phyloP scores from a whole-genome alignment of 2,888 invertebrate genomes.

The Microplitis manilae region DNA sequence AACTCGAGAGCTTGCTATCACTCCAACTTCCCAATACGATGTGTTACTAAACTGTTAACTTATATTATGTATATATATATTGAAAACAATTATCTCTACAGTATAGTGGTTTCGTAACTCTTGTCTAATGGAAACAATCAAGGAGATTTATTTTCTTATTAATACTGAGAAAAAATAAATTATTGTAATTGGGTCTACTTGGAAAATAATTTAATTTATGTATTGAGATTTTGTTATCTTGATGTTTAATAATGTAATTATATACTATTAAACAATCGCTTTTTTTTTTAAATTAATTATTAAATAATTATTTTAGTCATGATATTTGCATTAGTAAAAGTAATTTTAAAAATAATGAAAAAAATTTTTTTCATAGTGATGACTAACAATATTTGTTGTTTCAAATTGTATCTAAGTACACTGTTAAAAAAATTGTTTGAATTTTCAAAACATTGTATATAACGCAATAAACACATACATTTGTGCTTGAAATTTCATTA shows the following conservation, averaged over 20 bases:
- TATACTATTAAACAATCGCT: background rate
- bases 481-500: too few relatives aligned
- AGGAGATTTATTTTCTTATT: background rate
- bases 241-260: background rate
- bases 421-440: too few relatives aligned
- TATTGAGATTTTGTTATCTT: background rate
- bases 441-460: too few relatives aligned
- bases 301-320: background rate
- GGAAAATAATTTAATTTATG: background rate
- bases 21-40: background rate
- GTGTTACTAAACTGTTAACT: background rate
- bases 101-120: background rate
- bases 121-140: background rate
- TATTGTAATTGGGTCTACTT: background rate
- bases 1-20: background rate
- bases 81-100: background rate
- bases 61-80: background rate
- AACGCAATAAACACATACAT: too few relatives aligned
- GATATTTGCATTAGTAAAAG: too few relatives aligned
- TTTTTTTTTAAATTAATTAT: background rate
- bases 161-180: background rate
- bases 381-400: too few relatives aligned
- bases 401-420: too few relatives aligned
- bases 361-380: too few relatives aligned
- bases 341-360: too few relatives aligned